These are phyloP conservation scores for Fulica atra DNA, from an alignment of 2,113 vertebrate genomes.

Conservation along the genomic window DNA sequence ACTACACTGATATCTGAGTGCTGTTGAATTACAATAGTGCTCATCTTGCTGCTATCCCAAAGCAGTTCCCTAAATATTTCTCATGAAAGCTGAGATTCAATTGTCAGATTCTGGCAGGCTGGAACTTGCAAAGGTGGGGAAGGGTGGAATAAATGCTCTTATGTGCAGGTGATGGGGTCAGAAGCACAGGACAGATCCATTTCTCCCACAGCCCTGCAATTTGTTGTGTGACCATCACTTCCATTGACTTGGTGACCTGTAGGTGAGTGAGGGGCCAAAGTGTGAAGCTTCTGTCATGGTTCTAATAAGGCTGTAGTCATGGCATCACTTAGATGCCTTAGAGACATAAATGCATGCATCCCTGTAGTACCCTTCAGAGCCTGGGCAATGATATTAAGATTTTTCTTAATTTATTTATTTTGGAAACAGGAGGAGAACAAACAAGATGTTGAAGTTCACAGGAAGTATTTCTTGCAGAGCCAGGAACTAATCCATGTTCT, in stretches of 20 bases:
- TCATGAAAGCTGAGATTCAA: background rate
- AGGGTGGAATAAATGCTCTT: background rate
- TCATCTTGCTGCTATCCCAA: background rate
- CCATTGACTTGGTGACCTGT: background rate
- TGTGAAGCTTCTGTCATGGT: background rate
- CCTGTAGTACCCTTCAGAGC: background rate
- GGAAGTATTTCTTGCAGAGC: background rate
- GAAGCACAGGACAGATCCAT: background rate
- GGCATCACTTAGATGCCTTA: background rate
- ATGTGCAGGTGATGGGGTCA: background rate
- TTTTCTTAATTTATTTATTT: constrained; percentile 1
- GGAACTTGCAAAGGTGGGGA: background rate
- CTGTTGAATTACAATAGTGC: background rate
- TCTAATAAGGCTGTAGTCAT: background rate
- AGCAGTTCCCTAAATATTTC: background rate
- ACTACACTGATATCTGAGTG: background rate
- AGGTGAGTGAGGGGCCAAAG: background rate
- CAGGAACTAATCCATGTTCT: background rate
- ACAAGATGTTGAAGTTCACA: background rate
- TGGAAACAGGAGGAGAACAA: background rate
- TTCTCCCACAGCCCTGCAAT: background rate
- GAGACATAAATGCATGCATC: background rate
- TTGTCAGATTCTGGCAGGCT: background rate
- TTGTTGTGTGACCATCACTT: background rate
- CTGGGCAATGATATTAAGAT: background rate